Conservation (phyloP, 2,888 invertebrate species). For the Apomyelois bistriatella region DNA sequence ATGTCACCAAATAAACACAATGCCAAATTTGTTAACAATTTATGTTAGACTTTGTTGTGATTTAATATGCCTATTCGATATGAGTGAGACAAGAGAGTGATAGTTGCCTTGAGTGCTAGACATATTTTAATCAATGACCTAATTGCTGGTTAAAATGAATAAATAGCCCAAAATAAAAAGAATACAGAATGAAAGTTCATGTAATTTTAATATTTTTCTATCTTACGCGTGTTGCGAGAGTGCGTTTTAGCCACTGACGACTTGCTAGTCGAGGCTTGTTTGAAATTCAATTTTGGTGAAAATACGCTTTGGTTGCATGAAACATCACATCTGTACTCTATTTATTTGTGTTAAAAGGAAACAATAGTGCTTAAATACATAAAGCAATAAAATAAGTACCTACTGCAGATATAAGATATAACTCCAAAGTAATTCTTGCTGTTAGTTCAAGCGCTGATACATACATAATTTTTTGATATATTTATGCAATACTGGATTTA, state of each 20-base stretch:
- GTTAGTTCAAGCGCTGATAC: constrained; percentile 29
- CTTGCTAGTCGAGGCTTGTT: neutral
- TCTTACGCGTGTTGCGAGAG: neutral
- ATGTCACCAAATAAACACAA: constrained; percentile 17
- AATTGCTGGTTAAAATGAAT: constrained; percentile 32
- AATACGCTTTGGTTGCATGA: neutral
- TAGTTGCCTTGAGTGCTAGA: constrained; percentile 42
- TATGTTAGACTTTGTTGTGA: constrained; percentile 34
- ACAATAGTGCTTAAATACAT: constrained; percentile 25
- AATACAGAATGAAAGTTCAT: constrained; percentile 6
- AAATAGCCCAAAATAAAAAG: constrained; percentile 2
- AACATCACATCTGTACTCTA: neutral
- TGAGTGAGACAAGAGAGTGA: constrained; percentile 40
- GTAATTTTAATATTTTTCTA: neutral
- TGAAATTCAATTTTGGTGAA: neutral
- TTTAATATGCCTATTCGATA: constrained; percentile 39
- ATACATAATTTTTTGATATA: constrained; percentile 49
- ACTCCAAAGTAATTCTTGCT: constrained; percentile 24
- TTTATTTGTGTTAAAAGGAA: constrained; percentile 11
- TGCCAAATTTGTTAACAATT: constrained; percentile 40
- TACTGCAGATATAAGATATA: constrained; percentile 6
- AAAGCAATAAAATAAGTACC: constrained; percentile 33
- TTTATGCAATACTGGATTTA: constrained; percentile 60
- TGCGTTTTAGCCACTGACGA: neutral
- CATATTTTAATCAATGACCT: constrained; percentile 42